Percentiles rank a stretch among this genome's conserved stretches.
Conservation (phyloP, 2,797 vertebrate genomes). For the Garrulus glandarius region DNA sequence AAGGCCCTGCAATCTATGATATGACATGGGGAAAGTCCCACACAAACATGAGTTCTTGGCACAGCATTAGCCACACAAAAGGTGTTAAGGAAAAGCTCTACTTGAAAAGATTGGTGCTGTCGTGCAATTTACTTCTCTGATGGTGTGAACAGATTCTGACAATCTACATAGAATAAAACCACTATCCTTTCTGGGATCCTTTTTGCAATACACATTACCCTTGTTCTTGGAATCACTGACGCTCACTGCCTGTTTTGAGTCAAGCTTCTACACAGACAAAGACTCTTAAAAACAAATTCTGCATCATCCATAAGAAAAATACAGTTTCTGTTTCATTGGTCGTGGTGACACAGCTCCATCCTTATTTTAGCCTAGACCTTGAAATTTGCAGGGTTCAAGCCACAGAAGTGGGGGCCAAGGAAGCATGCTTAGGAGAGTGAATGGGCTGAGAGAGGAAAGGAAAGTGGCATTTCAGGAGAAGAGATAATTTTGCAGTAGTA, state of each 20-base stretch:
- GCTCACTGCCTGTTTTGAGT: fast-evolving
- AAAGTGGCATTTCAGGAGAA: not conserved
- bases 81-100: not conserved
- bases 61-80: not conserved
- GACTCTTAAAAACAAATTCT: not conserved
- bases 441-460: not conserved
- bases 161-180: not conserved
- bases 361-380: not conserved
- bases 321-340: not conserved
- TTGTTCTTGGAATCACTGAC: not conserved
- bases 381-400: not conserved
- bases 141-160: not conserved
- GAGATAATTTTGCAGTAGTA: not conserved
- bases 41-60: not conserved
- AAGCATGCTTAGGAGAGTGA: not conserved
- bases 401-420: not conserved
- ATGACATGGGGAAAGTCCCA: not conserved
- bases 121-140: not conserved
- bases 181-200: not conserved
- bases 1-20: not conserved
- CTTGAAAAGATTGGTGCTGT: not conserved
- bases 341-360: not conserved
- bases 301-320: not conserved
- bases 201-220: not conserved
- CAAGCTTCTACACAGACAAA: not conserved